Base-by-base conservation (phyloP, 2,888 invertebrate species). In the Drosophila peninsularis region DNA sequence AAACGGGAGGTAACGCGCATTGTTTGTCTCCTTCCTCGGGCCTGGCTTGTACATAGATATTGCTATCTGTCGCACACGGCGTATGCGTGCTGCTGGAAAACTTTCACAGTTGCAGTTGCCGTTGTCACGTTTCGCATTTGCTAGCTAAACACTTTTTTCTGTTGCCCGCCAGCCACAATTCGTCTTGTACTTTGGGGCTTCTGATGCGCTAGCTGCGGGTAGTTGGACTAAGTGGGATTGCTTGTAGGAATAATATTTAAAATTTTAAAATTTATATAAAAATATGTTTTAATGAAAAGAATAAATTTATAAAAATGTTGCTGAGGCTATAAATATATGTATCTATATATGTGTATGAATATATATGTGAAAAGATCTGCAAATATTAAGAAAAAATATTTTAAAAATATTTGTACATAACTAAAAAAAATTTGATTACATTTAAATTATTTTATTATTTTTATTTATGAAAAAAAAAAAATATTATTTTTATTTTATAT, bases 41-140 rank as follows among this genome's bases (percentile, higher is more conserved):
- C 24, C 1, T 14, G 27, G 34, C 24, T 17, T 17, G 32, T 13
- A 5, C 3, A 17, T 3, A 49, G 30, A 9, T 21, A 30, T n/a
- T 10, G 17, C 14, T 11, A n/a, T 7, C 19, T 24, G 13, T 27
- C 39, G 57, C 60, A 56, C 80, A 70, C 55, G 75, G 57, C 79
- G 82, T 75, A 84, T 83, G 68, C 80, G 82, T 82, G 79, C 72
- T 80, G 76, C 49, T 62, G 62, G 27, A 50, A 64, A 80, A 84
- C 67, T 84, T 83, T 72, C 45, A 49, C 66, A 73, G 73, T 78
- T 82, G 79, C 69, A 71, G 61, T 66, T 74, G 62, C 65, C 68
- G 67, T 79, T 84, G 80, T 82, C 85, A 83, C 85, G 82, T 84
- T 71, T 75, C 77, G 53, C 73, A 78, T 75, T 80, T 78, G 73